Evolutionary conservation across 2,113 vertebrate species (phyloP), one percentile per base, ranked within the genome.

Genomic region (Engraulis encrasicolus): DNA sequence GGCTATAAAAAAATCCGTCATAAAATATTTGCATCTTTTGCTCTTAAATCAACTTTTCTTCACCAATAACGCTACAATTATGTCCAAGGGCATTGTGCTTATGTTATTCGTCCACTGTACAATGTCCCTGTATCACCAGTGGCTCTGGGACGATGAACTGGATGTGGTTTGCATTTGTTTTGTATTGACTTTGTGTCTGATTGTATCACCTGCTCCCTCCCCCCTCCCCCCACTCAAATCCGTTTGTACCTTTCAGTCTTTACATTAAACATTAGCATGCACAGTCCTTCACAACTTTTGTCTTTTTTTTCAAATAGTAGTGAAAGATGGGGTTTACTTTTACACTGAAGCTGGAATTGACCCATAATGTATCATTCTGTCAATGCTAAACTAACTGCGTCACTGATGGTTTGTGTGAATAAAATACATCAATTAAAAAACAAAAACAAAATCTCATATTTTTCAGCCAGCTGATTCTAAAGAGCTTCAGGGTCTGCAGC

Each of bases 201-300:
- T n/a, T n/a, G n/a, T n/a, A n/a, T 15, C 66, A 31, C 66, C 82
- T 84, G 81, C 77, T 34, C 49, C 82, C 86, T 87, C 82, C 82
- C 87, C 81, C 90, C 71, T 87, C 82, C 89, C 82, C 82, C 87
- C 81, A 90, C 71, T 87, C 82, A 88, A 88, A 81, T 90, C 90
- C 78, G 34, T 86, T 86, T 92, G 85, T 86, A 86, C 91, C 92
- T 92, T 94, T 82, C 31, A 88, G 83, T 87, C 83, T 15, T 2
- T 81, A 87, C 87, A 89, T 86, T 91, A 86, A 92, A 90, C 83
- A 87, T 88, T 61, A 80, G 81, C 82, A 85, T 90, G 88, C 85
- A 37, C 45, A 48, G 78, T 81, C 31, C 27, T 74, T 50, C 1
- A 38, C 78, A 80, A 50, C 20, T 34, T 48, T n/a, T 40, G 34